Base-by-base conservation (phyloP, 2,113 vertebrate species). In the Xiphias gladius region DNA sequence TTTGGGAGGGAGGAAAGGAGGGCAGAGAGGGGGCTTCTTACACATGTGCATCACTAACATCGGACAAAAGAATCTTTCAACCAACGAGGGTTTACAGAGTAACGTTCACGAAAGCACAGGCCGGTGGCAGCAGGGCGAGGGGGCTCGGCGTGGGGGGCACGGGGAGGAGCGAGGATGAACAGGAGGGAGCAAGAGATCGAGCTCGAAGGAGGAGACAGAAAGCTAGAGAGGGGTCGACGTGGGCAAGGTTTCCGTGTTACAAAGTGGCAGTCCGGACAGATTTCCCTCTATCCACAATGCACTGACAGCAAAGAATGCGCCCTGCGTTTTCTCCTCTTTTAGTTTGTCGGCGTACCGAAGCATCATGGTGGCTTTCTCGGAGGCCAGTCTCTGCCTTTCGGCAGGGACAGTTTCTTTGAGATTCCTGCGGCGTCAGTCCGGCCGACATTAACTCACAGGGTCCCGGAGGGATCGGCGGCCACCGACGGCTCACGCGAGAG, bases 21-120 rank as follows among this genome's bases (percentile, higher is more conserved):
- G 54, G 28, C 13, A 30, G 86, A 67, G 54, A 7, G 16, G 79
- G 91, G 95, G 95, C 92, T 94, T 95, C 94, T 93, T 95, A 97
- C 97, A 97, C 95, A 83, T 96, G 96, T 97, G 97, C 96, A 93
- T 96, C 96, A 98, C 97, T 97, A 96, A 97, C 97, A 97, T 96
- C 94, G 91, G 97, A 97, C 97, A 96, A 96, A 96, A 94, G 95
- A 96, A 96, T 95, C 96, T 95, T 97, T 96, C 96, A 96, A 96
- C 96, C 96, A 95, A 97, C 97, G 83, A 96, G 95, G 96, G 95
- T 96, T 90, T 96, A 98, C 96, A 97, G 84, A 96, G 96, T 95
- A 96, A 97, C 95, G 93, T 96, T 97, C 96, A 98, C 97, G 92
- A 96, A 97, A 98, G 97, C 97, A 97, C 96, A 95, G 96, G 95